phyloP scores from a whole-genome alignment of 2,113 vertebrate species.

The Alexandromys fortis region DNA sequence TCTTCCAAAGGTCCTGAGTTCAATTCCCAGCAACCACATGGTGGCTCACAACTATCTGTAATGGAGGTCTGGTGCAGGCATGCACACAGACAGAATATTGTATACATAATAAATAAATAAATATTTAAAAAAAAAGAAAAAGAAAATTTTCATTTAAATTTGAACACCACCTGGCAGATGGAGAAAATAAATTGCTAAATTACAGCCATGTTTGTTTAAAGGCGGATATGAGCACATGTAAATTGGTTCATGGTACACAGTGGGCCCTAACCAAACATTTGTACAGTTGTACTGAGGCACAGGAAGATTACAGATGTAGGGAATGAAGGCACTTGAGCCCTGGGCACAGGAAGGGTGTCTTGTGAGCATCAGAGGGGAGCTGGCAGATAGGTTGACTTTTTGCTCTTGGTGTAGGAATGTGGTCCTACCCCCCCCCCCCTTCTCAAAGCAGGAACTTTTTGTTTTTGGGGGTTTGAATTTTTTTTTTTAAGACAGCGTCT shows the following conservation, averaged over 20 bases:
- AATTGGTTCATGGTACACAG: neutral
- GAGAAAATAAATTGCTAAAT: neutral
- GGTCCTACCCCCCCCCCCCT: no score
- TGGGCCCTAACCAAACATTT: neutral
- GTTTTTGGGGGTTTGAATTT: no score
- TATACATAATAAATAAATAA: no score
- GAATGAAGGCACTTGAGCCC: neutral
- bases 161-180: neutral
- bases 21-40: no score
- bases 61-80: no score
- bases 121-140: no score
- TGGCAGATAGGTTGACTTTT: neutral
- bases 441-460: no score
- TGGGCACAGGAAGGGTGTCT: neutral
- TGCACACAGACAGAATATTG: no score
- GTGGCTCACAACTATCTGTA: no score
- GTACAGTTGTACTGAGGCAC: neutral
- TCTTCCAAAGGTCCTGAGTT: no score
- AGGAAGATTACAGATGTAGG: neutral
- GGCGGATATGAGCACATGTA: neutral
- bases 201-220: conserved; percentile 22
- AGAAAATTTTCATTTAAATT: conserved; percentile 4
- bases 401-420: neutral
- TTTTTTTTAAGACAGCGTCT: no score
- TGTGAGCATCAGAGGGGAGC: neutral